Percentiles rank a stretch among this genome's conserved stretches.
These are phyloP conservation scores for Ramazzottius varieornatus DNA, from an alignment of 2,888 invertebrate species.

Conservation along the genomic window DNA sequence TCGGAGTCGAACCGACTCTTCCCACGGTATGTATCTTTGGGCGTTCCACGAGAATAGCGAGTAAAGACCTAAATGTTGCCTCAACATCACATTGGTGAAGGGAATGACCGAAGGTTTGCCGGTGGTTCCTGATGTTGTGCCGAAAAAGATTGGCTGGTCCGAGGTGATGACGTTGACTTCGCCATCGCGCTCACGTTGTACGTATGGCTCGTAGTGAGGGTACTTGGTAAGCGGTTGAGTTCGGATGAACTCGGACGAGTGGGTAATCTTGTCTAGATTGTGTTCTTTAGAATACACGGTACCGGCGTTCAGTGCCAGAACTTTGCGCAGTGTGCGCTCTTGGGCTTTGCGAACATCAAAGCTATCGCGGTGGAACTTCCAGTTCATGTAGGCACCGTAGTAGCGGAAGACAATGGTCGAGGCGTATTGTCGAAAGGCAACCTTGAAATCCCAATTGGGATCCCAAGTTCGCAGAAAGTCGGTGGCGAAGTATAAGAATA, in stretches of 20 bases:
- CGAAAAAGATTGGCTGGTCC: slow-evolving; percentile 16
- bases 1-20: background rate
- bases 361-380: background rate
- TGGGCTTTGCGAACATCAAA: slow-evolving; percentile 10
- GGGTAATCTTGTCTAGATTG: slow-evolving; percentile 13
- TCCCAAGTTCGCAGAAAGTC: background rate
- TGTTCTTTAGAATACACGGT: slow-evolving; percentile 16
- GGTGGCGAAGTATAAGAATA: too few relatives aligned
- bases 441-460: background rate
- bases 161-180: slow-evolving; percentile 15
- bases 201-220: slow-evolving; percentile 15
- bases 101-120: slow-evolving; percentile 16
- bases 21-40: background rate
- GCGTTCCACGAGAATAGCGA: background rate
- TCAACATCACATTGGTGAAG: slow-evolving; percentile 2
- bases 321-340: slow-evolving; percentile 13
- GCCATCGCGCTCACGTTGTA: slow-evolving; percentile 16
- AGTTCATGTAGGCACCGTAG: background rate
- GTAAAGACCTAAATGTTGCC: background rate
- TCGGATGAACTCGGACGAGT: slow-evolving; percentile 13
- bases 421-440: background rate
- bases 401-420: background rate
- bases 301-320: slow-evolving; percentile 13
- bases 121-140: slow-evolving; percentile 18
- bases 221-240: slow-evolving; percentile 16